Base-by-base conservation (phyloP, 2,797 vertebrate species). In the Sebastes melanostomus region DNA sequence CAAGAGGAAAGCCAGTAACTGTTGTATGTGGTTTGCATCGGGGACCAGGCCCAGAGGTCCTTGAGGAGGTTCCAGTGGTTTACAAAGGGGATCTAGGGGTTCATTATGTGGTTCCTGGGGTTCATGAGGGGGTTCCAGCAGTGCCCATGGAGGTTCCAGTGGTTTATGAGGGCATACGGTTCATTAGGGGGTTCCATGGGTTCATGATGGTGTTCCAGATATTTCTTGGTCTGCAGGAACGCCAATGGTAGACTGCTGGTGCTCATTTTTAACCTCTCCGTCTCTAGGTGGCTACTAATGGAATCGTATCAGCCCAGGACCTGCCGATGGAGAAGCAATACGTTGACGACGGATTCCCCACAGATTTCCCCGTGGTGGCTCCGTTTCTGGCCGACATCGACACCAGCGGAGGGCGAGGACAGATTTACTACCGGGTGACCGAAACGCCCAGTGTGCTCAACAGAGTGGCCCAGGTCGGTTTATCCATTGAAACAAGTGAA, bases 251-350 rank as follows among this genome's bases (percentile, higher is more conserved):
- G 50, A 52, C 16, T 18, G 32, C 16, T 32, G 25, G 34, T 34
- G 4, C 5, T 77, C 8, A 14, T 29, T 7, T 14, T 29, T 60
- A 13, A 58, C 24, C 61, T 75, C 24, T 75, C 6, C 50, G 20
- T 90, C 27, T 59, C 46, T 81, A 99, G 98, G 98, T 99, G 89
- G 97, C 97, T 66, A 99, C 98, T 92, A 99, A 99, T n/a, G 98
- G 98, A 30, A 96, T 99, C 94, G 96, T 99, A 91, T 99, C 98
- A 67, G 96, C 96, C 65, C 97, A 98, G 89, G 97, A 98, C 91
- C 96, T 99, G 79, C 98, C 98, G 14, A 96, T 97, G 94, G 98
- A 99, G 88, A 99, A 97, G 79, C 97, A 99, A 72, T 99, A 99
- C 5, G 98, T 99, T 4, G 97, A 99, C 12, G 96, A 99, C 0